Conservation (phyloP, 2,797 vertebrate genomes). For the Ptychadena robeensis region DNA sequence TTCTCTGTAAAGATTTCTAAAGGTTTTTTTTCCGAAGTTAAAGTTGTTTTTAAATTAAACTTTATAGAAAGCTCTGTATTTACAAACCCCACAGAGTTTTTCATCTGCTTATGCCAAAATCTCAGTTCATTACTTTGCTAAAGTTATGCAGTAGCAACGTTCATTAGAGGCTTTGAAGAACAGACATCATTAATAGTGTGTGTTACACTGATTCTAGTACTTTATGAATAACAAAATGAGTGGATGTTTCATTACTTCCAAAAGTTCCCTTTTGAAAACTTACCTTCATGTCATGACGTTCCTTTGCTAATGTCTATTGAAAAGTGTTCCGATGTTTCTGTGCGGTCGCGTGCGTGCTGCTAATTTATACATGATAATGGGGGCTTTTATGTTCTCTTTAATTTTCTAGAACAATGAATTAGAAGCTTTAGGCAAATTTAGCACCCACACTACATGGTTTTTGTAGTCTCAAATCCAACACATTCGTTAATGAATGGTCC, state of each 20-base stretch:
- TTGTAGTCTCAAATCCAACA: conserved; percentile 33
- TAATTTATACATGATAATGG: conserved; percentile 10
- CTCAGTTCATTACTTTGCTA: no score
- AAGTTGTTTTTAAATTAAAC: no score
- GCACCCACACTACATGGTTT: conserved; percentile 29
- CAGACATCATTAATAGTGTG: conserved; percentile 20
- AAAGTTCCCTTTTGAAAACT: conserved; percentile 3
- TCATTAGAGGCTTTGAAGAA: conserved; percentile 16
- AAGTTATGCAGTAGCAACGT: conserved; percentile 6
- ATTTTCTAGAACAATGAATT: conserved; percentile 54
- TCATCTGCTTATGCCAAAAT: no score
- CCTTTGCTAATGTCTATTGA: conserved; percentile 8
- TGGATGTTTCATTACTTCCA: background rate
- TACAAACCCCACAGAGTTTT: no score
- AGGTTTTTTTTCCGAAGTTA: no score
- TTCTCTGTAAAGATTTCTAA: no score
- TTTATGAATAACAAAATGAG: conserved; percentile 14
- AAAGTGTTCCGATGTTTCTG: background rate
- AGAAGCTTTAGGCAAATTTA: conserved; percentile 38
- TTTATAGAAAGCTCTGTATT: no score
- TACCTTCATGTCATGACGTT: background rate
- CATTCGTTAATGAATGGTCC: conserved; percentile 48
- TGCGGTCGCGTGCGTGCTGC: background rate
- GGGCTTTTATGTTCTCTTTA: conserved; percentile 29
- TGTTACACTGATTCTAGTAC: background rate